A percentile compares a stretch with the other conserved stretches of the same genome.
phyloP scores from a whole-genome alignment of 2,888 invertebrate genomes.

The Patella pellucida region DNA sequence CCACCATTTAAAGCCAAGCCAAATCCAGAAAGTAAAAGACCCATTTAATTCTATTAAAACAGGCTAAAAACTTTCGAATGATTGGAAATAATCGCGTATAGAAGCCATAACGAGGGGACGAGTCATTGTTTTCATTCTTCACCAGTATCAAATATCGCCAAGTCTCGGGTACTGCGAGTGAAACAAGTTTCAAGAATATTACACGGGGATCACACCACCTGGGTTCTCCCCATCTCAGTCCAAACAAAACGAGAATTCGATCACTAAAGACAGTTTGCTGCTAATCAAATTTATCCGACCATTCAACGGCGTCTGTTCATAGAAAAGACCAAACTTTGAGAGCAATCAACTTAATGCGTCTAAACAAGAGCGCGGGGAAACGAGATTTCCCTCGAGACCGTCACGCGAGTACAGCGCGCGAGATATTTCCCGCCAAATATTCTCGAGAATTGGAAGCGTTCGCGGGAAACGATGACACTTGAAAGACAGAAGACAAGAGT shows the following conservation, averaged over 20 bases:
- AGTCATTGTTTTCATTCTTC: too few species aligned
- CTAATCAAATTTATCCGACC: slow-evolving; percentile 7
- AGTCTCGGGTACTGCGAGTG: not conserved
- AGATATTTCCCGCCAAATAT: slow-evolving; percentile 12
- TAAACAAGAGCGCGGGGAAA: slow-evolving; percentile 6
- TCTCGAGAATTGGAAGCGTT: not conserved
- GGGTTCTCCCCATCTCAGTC: not conserved
- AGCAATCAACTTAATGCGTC: slow-evolving; percentile 10
- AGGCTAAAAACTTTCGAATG: too few species aligned
- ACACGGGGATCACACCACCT: not conserved
- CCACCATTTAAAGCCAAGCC: too few species aligned
- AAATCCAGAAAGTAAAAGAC: too few species aligned
- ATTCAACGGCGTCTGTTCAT: not conserved
- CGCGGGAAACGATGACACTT: slow-evolving; percentile 10
- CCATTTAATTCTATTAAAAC: too few species aligned
- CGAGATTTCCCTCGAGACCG: slow-evolving; percentile 8
- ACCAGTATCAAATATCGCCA: too few species aligned
- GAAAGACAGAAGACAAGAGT: slow-evolving; percentile 9
- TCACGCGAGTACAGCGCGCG: not conserved
- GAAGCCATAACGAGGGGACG: too few species aligned
- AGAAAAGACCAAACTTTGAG: slow-evolving; percentile 7
- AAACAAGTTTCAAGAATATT: slow-evolving; percentile 1
- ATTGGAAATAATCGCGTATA: too few species aligned
- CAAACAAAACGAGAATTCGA: not conserved
- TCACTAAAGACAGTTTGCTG: not conserved